phyloP scores from a whole-genome alignment of 1,140 invertebrate species.

The Halyomorpha halys region DNA sequence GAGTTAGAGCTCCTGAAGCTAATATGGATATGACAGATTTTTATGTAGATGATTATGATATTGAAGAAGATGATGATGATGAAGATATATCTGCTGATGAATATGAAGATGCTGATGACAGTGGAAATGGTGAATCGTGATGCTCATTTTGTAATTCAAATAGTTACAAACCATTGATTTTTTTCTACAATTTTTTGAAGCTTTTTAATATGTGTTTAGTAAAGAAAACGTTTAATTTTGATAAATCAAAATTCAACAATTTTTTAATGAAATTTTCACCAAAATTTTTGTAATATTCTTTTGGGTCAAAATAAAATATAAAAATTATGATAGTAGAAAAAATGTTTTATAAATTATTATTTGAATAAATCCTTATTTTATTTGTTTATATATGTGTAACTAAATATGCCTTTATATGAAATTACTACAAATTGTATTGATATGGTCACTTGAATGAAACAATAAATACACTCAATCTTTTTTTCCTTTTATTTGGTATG shows the following conservation, averaged over 20 bases:
- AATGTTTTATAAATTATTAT: too few relatives aligned
- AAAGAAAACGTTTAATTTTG: not conserved
- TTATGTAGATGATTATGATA: slow-evolving; percentile 84
- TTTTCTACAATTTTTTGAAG: slow-evolving; percentile 15
- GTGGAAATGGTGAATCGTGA: slow-evolving; percentile 59
- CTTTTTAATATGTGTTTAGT: slow-evolving; percentile 10
- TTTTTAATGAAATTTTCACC: too few relatives aligned
- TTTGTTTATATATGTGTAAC: too few relatives aligned
- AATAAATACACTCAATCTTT: slow-evolving; percentile 1
- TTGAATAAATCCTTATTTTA: too few relatives aligned
- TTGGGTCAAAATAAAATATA: too few relatives aligned
- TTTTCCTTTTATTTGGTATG: slow-evolving; percentile 16
- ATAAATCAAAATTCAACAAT: not conserved
- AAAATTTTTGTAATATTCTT: too few relatives aligned
- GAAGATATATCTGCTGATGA: slow-evolving; percentile 46
- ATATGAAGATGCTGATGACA: slow-evolving; percentile 64
- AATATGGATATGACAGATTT: slow-evolving; percentile 81
- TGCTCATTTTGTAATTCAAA: slow-evolving; percentile 21
- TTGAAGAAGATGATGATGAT: slow-evolving; percentile 53
- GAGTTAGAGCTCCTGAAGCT: slow-evolving; percentile 65
- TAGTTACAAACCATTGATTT: slow-evolving; percentile 9
- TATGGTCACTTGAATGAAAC: slow-evolving; percentile 1
- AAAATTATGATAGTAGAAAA: too few relatives aligned
- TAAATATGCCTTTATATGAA: too few relatives aligned
- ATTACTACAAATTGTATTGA: not conserved